Conservation (phyloP, 2,113 vertebrate genomes). For the Ranitomeya imitator region DNA sequence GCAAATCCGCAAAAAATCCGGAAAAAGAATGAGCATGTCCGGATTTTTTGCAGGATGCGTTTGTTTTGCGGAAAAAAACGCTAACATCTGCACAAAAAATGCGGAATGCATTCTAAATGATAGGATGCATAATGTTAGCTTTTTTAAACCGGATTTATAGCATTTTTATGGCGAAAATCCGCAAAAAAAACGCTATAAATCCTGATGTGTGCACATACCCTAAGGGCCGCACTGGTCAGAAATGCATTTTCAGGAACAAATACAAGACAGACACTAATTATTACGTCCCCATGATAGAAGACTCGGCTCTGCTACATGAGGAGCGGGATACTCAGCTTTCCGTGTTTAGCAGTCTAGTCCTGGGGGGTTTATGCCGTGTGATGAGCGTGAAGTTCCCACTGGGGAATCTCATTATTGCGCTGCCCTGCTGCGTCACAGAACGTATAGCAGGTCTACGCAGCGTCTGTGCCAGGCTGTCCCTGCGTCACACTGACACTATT, state of each 20-base stretch:
- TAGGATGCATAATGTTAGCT: no score
- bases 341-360: background rate
- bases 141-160: no score
- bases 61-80: no score
- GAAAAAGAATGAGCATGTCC: no score
- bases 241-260: background rate
- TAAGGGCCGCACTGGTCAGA: no score
- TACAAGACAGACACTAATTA: background rate
- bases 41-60: no score
- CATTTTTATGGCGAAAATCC: no score
- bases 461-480: background rate
- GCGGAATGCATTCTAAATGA: no score
- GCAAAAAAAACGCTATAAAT: no score
- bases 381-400: background rate
- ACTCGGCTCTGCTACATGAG: background rate
- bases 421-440: background rate
- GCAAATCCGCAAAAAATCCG: no score
- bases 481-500: background rate
- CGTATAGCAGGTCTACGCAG: background rate
- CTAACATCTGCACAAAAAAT: no score
- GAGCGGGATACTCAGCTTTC: background rate
- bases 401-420: conserved; percentile 13
- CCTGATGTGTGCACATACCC: no score
- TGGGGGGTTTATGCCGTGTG: background rate
- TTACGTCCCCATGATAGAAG: background rate